These are phyloP conservation scores for Lasioglossum lativentre DNA, from an alignment of 2,888 invertebrate genomes.

Conservation along the genomic window DNA sequence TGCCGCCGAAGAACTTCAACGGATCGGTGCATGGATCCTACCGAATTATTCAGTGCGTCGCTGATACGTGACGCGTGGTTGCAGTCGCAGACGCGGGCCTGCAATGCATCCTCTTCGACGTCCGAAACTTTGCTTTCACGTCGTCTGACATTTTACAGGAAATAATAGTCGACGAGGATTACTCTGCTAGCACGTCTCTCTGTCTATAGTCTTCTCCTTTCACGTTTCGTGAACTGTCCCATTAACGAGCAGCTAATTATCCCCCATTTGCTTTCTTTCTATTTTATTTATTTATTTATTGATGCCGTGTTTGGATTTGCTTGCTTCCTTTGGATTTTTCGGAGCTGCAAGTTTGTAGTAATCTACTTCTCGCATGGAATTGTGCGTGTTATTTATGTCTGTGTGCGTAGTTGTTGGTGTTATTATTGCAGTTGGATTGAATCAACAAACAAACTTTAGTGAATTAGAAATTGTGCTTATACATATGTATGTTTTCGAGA, in stretches of 20 bases:
- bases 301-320: no score
- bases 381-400: no score
- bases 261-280: no score
- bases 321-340: no score
- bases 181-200: background rate
- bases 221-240: background rate
- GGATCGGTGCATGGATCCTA: background rate
- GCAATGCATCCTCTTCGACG: background rate
- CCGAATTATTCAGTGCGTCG: conserved; percentile 1
- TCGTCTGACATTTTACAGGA: background rate
- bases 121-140: background rate
- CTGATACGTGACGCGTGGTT: background rate
- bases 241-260: background rate
- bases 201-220: background rate
- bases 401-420: no score
- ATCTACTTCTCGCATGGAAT: no score
- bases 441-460: no score
- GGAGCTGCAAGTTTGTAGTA: no score
- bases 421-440: no score
- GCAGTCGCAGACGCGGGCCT: background rate
- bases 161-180: background rate
- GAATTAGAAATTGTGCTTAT: no score
- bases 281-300: no score
- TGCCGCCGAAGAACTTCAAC: background rate
- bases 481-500: no score